A percentile compares a stretch with the other conserved stretches of the same genome.
Evolutionary conservation across 2,888 invertebrate species (phyloP).

Genomic region (Lithophane ornitopus): DNA sequence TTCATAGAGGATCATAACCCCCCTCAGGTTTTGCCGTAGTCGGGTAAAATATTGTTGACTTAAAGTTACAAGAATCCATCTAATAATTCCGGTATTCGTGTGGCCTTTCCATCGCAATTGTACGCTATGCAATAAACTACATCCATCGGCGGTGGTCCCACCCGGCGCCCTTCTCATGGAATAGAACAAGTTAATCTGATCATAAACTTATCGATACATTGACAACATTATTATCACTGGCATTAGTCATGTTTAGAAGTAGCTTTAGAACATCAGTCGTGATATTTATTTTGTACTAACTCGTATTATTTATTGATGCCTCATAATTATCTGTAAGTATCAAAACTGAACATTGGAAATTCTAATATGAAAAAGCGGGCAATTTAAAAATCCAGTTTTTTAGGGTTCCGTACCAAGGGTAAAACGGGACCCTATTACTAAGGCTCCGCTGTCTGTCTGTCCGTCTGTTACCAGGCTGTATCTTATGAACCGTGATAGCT

Average conservation of each 20-base stretch:
- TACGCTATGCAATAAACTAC: constrained; percentile 24
- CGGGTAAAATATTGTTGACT: too few relatives aligned
- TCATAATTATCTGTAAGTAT: too few relatives aligned
- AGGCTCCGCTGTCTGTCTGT: too few relatives aligned
- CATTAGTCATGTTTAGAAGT: constrained; percentile 35
- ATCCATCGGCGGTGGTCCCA: constrained; percentile 28
- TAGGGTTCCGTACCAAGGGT: too few relatives aligned
- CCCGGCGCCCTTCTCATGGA: constrained; percentile 26
- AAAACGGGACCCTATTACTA: too few relatives aligned
- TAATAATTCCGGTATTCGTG: background rate
- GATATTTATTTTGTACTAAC: background rate
- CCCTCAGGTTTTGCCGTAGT: too few relatives aligned
- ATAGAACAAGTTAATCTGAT: constrained; percentile 49
- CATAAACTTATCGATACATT: constrained; percentile 43
- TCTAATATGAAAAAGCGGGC: background rate
- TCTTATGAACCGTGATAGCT: too few relatives aligned
- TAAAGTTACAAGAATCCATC: background rate
- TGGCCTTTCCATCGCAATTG: background rate
- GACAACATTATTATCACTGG: constrained; percentile 42
- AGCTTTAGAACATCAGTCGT: constrained; percentile 20
- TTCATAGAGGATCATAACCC: too few relatives aligned
- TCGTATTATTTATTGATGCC: too few relatives aligned
- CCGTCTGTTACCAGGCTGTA: too few relatives aligned
- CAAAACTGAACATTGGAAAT: background rate
- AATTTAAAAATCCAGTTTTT: too few relatives aligned